Evolutionary conservation across 2,888 invertebrate species (phyloP), one percentile per base, ranked within the genome.

Genomic region (Hypomecis punctinalis): DNA sequence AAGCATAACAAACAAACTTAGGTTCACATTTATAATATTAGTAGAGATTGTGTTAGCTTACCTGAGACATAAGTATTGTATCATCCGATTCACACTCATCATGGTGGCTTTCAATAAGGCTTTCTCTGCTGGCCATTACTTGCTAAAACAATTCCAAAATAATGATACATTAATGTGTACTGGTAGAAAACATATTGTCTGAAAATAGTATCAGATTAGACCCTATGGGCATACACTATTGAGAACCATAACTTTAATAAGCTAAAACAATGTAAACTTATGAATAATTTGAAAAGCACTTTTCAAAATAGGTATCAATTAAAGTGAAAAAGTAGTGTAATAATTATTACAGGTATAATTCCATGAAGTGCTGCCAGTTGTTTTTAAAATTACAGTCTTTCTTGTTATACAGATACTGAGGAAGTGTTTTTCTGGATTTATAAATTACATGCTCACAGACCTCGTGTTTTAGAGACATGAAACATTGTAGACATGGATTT

Each of bases 81-180:
- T 96, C 95, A 83, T 96, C 96, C 0, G 96, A 95, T 84, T 96
- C 96, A 76, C 94, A 95, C 80, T 96, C 96, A 64, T 96, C 96
- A 57, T 94, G 88, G 80, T 94, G 93, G 67, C 94, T 94, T 79
- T 97, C 96, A 47, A 96, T 96, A 51, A 97, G 90, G 81, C 96
- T 96, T 84, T 97, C 97, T 78, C 96, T 94, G 84, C 96, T 97
- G 0, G 97, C 97, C 86, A 97, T 94, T 39, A 97, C 95, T 94
- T 96, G 94, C 94, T 95, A 88, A 46, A 94, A 94, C 62, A n/a
- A 53, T 7, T 37, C 36, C 10, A 54, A 42, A 37, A 35, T 6
- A 23, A 23, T 23, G 23, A 47, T 47, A 33, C 7, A 59, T 47
- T 10, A 42, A 11, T 23, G 23, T 23, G 23, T 23, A 23, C 23